phyloP scores from a whole-genome alignment of 1,140 invertebrate species.

The Gonioctena quinquepunctata region DNA sequence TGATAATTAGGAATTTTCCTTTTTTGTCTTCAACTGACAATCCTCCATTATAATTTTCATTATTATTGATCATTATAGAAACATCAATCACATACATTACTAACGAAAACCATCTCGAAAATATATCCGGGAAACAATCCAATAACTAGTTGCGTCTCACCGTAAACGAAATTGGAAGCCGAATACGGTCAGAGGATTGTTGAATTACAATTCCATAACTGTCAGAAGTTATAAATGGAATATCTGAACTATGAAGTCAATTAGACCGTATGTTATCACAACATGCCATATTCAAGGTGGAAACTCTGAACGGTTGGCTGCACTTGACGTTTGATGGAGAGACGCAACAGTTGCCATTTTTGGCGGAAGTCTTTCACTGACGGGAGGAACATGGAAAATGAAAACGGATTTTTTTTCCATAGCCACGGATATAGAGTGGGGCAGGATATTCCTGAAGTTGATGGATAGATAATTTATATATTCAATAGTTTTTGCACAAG shows the following conservation, averaged over 20 bases:
- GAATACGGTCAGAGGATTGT: background rate
- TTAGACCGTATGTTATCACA: slow-evolving; percentile 15
- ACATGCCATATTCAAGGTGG: slow-evolving; percentile 13
- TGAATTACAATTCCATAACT: slow-evolving; percentile 11
- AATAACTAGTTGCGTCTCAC: background rate
- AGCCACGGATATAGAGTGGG: too few relatives aligned
- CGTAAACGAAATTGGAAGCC: background rate
- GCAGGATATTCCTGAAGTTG: too few relatives aligned
- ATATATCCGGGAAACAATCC: background rate
- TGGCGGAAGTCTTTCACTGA: background rate
- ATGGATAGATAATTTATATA: too few relatives aligned
- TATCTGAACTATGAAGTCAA: slow-evolving; percentile 12
- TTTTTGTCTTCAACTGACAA: too few relatives aligned
- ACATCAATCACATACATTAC: background rate
- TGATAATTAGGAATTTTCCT: too few relatives aligned
- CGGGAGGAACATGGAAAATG: background rate
- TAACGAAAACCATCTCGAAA: background rate
- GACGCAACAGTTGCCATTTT: slow-evolving; percentile 3
- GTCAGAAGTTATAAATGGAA: slow-evolving; percentile 12
- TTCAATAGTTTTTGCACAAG: too few relatives aligned
- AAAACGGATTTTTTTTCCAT: background rate
- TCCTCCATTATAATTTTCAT: too few relatives aligned
- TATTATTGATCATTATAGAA: too few relatives aligned
- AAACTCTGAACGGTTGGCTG: background rate
- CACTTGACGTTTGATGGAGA: background rate